These are phyloP conservation scores for Euura saliciscinereae DNA, from an alignment of 1,140 invertebrate species.

Conservation along the genomic window DNA sequence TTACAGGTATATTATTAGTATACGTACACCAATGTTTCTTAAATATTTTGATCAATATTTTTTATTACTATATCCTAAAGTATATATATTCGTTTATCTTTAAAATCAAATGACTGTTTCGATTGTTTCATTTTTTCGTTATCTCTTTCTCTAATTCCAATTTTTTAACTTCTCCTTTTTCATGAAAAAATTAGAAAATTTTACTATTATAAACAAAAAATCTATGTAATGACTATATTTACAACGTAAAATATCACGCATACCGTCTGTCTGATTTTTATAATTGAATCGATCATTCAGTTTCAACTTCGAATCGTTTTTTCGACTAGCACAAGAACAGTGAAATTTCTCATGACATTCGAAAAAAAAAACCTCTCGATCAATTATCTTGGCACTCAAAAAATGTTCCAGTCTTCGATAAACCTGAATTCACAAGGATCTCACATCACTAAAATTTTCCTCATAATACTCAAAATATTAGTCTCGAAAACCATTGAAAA, in stretches of 20 bases:
- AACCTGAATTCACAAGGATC: neutral
- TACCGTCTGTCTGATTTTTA: constrained; percentile 9
- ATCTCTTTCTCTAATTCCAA: neutral
- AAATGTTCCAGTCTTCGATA: constrained; percentile 20
- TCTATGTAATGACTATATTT: constrained; percentile 25
- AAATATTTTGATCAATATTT: constrained; percentile 10
- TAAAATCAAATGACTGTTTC: constrained; percentile 10
- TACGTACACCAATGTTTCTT: neutral
- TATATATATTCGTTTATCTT: neutral
- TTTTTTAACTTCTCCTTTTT: neutral
- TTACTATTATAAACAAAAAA: neutral
- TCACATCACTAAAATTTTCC: neutral
- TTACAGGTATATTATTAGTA: neutral
- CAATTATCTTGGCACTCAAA: constrained; percentile 22
- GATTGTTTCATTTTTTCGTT: neutral
- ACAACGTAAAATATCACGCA: constrained; percentile 30
- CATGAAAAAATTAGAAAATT: neutral
- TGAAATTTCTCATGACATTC: too few relatives aligned
- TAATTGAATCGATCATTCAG: neutral
- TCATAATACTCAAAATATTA: too few relatives aligned
- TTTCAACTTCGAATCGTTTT: too few relatives aligned
- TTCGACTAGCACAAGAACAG: too few relatives aligned
- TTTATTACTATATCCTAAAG: neutral
- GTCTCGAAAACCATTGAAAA: too few relatives aligned
- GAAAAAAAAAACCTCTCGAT: too few relatives aligned